phyloP scores from a whole-genome alignment of 2,797 vertebrate genomes.

The Xerus rutilus region DNA sequence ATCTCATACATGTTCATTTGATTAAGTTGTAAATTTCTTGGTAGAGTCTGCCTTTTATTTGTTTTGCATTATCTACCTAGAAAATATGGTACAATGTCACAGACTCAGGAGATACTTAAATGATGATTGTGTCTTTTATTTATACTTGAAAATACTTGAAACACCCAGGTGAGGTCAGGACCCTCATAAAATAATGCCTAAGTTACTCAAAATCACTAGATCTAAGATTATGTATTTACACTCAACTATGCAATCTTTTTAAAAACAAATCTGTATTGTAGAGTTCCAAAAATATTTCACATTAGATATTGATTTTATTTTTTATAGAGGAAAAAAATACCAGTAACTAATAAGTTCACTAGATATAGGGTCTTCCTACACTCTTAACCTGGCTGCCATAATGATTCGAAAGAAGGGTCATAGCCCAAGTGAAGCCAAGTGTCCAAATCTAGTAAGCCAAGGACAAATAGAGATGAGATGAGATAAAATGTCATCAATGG shows the following conservation, averaged over 20 bases:
- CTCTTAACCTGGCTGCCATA: not conserved
- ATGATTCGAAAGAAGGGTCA: not conserved
- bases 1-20: not conserved
- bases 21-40: not conserved
- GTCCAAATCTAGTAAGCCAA: not conserved
- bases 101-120: not conserved
- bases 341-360: not conserved
- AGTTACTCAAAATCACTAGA: not conserved
- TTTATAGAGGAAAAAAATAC: not conserved
- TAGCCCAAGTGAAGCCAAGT: not conserved
- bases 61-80: constrained; percentile 17
- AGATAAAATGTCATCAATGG: not conserved
- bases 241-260: not conserved
- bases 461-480: not conserved
- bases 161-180: not conserved
- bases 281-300: not conserved
- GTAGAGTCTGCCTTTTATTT: not conserved
- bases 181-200: not conserved
- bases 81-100: not conserved
- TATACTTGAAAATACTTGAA: constrained; percentile 24
- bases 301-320: constrained; percentile 1
- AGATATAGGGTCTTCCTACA: not conserved
- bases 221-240: not conserved
- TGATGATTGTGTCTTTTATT: not conserved
- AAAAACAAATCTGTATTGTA: not conserved